Evolutionary conservation across 2,797 vertebrate species (phyloP).

Genomic region (Halcyon badia): DNA sequence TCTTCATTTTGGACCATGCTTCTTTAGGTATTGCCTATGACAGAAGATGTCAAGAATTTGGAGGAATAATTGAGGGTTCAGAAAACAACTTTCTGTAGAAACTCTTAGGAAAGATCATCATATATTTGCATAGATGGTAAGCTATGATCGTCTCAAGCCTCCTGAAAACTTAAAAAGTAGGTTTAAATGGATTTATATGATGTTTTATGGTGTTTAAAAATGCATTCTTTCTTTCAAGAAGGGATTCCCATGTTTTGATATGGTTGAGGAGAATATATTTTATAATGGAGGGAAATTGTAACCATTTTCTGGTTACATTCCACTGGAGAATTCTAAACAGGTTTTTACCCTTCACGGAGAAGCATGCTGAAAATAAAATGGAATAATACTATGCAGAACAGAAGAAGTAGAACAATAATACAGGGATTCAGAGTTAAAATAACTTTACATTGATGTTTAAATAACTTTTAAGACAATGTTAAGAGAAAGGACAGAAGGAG

Average conservation of each 20-base stretch:
- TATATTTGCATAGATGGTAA: background rate
- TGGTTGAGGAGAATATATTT: background rate
- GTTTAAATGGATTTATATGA: background rate
- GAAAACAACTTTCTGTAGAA: background rate
- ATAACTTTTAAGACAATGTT: background rate
- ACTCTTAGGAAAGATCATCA: background rate
- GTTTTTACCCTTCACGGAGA: background rate
- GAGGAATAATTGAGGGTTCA: background rate
- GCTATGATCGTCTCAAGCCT: background rate
- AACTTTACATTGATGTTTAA: background rate
- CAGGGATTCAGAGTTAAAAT: background rate
- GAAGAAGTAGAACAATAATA: background rate
- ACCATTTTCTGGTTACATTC: background rate
- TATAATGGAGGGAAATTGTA: background rate
- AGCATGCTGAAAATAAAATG: background rate
- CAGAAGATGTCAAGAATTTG: background rate
- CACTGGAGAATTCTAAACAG: background rate
- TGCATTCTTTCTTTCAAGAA: background rate
- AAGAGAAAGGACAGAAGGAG: background rate
- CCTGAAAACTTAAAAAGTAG: background rate
- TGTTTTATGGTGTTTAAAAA: background rate
- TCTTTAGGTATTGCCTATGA: background rate
- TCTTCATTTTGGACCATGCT: background rate
- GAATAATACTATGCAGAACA: background rate
- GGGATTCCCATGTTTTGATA: fast-evolving